Evolutionary conservation across 2,888 invertebrate species (phyloP).

Genomic region (Rosalia funebris): DNA sequence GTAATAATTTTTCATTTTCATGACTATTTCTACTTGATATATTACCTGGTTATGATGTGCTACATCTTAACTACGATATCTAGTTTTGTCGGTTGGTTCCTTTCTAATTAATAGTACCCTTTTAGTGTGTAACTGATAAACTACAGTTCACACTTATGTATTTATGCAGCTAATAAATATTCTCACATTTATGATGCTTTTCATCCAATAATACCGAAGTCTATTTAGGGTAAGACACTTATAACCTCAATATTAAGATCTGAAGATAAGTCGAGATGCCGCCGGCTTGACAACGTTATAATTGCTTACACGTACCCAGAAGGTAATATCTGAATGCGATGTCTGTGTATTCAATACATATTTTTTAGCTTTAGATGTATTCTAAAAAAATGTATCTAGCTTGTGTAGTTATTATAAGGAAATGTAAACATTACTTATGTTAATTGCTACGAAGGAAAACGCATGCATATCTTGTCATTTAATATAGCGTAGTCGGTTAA

Average conservation of each 20-base stretch:
- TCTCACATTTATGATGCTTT: neutral
- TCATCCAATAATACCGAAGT: conserved; percentile 19
- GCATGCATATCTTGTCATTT: conserved; percentile 5
- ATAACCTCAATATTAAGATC: conserved; percentile 48
- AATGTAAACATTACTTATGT: conserved; percentile 22
- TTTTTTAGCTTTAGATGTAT: conserved; percentile 27
- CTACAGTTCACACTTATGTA: neutral
- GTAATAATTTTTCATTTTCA: no score
- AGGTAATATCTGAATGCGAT: conserved; percentile 44
- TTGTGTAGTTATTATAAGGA: conserved; percentile 20
- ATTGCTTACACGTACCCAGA: conserved; percentile 47
- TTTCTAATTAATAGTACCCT: no score
- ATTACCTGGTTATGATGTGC: no score
- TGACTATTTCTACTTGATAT: no score
- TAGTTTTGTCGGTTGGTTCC: no score
- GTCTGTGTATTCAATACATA: conserved; percentile 41
- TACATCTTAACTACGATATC: no score
- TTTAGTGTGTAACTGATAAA: neutral
- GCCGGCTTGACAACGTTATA: conserved; percentile 46
- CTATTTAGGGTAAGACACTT: conserved; percentile 51
- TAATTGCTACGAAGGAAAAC: conserved; percentile 18
- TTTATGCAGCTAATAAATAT: neutral
- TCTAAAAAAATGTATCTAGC: conserved; percentile 18
- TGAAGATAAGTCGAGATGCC: conserved; percentile 43
- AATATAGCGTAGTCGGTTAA: neutral